Evolutionary conservation across 2,113 vertebrate genomes (phyloP).

Genomic region (Castor canadensis): DNA sequence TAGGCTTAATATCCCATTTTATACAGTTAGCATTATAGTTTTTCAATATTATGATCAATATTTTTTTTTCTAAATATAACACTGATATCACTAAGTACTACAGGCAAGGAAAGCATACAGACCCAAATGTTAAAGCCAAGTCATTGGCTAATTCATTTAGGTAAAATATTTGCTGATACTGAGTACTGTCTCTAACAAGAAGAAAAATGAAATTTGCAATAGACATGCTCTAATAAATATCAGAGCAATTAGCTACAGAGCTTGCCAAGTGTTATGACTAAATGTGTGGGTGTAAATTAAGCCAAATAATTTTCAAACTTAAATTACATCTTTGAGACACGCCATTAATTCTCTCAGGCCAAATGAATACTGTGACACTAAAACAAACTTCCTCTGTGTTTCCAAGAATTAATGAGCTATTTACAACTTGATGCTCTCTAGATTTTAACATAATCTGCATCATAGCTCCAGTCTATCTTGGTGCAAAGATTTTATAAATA

Average conservation of each 20-base stretch:
- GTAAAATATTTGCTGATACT: constrained; percentile 7
- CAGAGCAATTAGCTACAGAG: not conserved
- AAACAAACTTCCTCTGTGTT: not conserved
- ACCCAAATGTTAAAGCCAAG: not conserved
- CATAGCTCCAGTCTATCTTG: not conserved
- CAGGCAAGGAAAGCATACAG: not conserved
- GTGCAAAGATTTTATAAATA: not conserved
- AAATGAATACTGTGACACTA: not conserved
- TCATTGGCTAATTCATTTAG: not conserved
- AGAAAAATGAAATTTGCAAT: not conserved
- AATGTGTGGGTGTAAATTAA: constrained; percentile 40
- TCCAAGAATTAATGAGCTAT: constrained; percentile 7
- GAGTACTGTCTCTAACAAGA: not conserved
- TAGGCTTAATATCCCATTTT: not conserved
- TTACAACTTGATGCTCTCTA: not conserved
- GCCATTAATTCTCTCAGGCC: constrained; percentile 37
- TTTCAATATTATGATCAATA: not conserved
- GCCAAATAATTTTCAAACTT: constrained; percentile 40
- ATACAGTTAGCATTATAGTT: not conserved
- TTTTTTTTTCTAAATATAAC: not conserved
- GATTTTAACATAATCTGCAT: not conserved
- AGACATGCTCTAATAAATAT: constrained; percentile 47
- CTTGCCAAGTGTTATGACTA: not conserved
- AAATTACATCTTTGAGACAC: constrained; percentile 41
- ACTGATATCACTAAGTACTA: not conserved